A percentile compares a stretch with the other conserved stretches of the same genome.
Evolutionary conservation across 1,140 invertebrate genomes (phyloP).

Genomic region (Scaptomyza montana): DNA sequence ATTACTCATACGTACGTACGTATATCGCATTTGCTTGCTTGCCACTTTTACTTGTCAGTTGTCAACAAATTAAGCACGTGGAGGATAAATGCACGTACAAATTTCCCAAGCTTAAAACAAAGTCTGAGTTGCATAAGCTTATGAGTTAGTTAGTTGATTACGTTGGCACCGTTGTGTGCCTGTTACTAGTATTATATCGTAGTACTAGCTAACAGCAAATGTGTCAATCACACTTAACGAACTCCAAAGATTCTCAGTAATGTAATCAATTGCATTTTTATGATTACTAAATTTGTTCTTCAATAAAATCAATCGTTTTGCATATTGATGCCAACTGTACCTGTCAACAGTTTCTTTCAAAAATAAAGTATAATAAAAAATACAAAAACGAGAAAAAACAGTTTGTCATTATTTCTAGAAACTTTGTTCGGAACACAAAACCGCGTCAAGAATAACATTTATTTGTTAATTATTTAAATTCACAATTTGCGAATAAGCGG

Average conservation of each 20-base stretch:
- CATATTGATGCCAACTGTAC: slow-evolving; percentile 49
- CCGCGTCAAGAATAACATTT: slow-evolving; percentile 36
- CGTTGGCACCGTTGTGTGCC: not conserved
- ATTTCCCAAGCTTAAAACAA: no score
- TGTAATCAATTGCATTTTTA: slow-evolving; percentile 10
- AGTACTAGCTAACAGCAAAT: no score
- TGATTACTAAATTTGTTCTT: no score
- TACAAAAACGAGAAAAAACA: not conserved
- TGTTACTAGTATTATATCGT: not conserved
- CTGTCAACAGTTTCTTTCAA: not conserved
- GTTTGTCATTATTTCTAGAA: slow-evolving; percentile 40
- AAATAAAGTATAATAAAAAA: not conserved
- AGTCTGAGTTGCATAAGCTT: not conserved
- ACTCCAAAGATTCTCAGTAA: not conserved
- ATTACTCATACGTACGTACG: no score
- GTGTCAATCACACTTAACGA: slow-evolving; percentile 8
- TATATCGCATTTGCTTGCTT: no score
- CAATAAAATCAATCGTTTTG: slow-evolving; percentile 7
- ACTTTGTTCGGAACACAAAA: slow-evolving; percentile 5
- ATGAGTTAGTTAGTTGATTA: not conserved
- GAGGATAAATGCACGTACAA: no score
- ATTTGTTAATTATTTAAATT: slow-evolving; percentile 70
- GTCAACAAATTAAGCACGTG: no score
- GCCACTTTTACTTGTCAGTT: no score
- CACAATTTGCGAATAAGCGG: slow-evolving; percentile 54